phyloP scores from a whole-genome alignment of 2,888 invertebrate species.

The Ornithoptera priamus region DNA sequence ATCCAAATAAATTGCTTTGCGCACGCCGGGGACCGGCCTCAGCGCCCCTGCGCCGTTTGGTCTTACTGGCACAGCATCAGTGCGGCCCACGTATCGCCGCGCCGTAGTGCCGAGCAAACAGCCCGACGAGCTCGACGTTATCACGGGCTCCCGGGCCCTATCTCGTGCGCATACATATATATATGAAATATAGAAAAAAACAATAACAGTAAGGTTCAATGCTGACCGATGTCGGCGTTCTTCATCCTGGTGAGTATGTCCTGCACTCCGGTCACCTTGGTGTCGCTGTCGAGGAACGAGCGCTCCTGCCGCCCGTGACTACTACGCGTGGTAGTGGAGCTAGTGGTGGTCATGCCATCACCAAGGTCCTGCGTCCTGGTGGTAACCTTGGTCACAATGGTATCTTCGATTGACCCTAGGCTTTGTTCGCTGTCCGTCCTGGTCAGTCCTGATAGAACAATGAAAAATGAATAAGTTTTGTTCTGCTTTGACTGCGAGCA shows the following conservation, averaged over 20 bases:
- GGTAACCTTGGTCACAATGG: constrained; percentile 46
- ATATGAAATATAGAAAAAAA: no score
- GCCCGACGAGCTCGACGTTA: no score
- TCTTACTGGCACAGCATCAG: no score
- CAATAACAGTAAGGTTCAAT: background rate
- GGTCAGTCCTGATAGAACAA: constrained; percentile 45
- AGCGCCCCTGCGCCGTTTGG: no score
- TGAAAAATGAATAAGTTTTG: background rate
- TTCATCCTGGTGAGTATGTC: constrained; percentile 89
- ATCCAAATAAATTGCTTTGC: no score
- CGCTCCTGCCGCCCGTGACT: constrained; percentile 48
- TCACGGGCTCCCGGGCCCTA: no score
- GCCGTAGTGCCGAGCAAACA: no score
- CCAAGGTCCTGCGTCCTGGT: constrained; percentile 46
- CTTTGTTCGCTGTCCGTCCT: constrained; percentile 71
- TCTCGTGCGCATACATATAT: no score
- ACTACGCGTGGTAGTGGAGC: constrained; percentile 37
- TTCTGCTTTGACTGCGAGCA: no score
- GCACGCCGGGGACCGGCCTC: no score
- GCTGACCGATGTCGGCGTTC: constrained; percentile 84
- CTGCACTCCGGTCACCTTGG: constrained; percentile 86
- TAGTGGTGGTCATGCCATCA: constrained; percentile 48
- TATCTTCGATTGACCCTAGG: constrained; percentile 61
- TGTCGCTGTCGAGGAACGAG: constrained; percentile 86
- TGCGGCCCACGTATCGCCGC: no score